phyloP scores from a whole-genome alignment of 2,113 vertebrate species.

The Mystacornis crossleyi region DNA sequence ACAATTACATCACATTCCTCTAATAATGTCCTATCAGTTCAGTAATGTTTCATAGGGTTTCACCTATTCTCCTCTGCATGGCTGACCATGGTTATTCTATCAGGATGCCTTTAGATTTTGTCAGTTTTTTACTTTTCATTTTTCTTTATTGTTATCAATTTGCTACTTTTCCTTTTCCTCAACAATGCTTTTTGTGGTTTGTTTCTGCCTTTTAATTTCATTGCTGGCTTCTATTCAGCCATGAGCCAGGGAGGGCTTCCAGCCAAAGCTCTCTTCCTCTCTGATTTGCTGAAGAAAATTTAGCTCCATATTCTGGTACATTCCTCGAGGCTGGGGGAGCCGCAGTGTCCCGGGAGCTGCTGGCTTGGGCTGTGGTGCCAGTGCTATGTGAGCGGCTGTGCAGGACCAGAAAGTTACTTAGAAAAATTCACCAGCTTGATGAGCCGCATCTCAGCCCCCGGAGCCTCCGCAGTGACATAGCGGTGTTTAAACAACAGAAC shows the following conservation, averaged over 20 bases:
- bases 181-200: not conserved
- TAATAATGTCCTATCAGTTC: not conserved
- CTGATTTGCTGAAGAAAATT: not conserved
- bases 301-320: not conserved
- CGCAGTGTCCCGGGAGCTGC: not conserved
- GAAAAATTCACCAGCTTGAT: not conserved
- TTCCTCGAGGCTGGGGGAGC: not conserved
- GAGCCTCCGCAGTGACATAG: not conserved
- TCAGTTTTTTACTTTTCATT: not conserved
- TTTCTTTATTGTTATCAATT: not conserved
- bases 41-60: not conserved
- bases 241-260: not conserved
- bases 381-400: not conserved
- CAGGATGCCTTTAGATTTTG: not conserved
- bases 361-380: not conserved
- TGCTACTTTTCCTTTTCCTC: not conserved
- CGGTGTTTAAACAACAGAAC: not conserved
- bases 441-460: not conserved
- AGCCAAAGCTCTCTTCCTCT: not conserved
- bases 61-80: not conserved
- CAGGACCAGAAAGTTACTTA: not conserved
- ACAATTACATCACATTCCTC: not conserved
- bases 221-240: conserved; percentile 5
- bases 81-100: not conserved
- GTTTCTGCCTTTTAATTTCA: conserved; percentile 29